Evolutionary conservation across 2,113 vertebrate genomes (phyloP).

Genomic region (Megaleporinus macrocephalus): DNA sequence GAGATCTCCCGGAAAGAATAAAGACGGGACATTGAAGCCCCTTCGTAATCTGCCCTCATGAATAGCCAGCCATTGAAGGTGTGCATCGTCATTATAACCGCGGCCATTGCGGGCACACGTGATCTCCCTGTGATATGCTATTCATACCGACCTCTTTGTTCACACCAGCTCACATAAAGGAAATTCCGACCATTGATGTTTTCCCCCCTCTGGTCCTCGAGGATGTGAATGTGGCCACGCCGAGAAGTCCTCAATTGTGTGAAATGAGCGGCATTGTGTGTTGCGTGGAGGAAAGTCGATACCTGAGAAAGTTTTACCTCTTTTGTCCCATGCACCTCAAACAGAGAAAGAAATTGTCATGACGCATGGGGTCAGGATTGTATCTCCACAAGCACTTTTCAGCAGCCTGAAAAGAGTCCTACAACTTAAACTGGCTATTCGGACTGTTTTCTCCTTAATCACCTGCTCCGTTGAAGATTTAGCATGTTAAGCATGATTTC

Average conservation of each 20-base stretch:
- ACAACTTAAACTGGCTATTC: not conserved
- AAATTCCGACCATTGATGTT: constrained; percentile 52
- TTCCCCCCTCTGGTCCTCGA: constrained; percentile 35
- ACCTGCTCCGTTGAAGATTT: constrained; percentile 1
- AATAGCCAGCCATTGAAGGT: not conserved
- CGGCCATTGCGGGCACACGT: constrained; percentile 11
- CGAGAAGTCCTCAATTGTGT: constrained; percentile 44
- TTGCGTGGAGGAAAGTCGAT: constrained; percentile 46
- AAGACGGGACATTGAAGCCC: not conserved
- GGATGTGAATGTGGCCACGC: constrained; percentile 18
- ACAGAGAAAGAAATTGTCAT: constrained; percentile 29
- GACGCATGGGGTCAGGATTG: constrained; percentile 39
- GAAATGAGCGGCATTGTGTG: constrained; percentile 52
- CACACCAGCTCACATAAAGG: constrained; percentile 47
- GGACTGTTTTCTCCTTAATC: constrained; percentile 24
- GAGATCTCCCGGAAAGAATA: not conserved
- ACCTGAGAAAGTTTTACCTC: constrained; percentile 52
- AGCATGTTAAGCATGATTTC: not conserved
- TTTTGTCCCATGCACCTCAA: constrained; percentile 41
- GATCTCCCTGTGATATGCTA: constrained; percentile 37
- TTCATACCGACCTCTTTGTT: constrained; percentile 51
- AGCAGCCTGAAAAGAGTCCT: constrained; percentile 42
- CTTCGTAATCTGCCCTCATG: not conserved
- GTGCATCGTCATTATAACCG: constrained; percentile 27
- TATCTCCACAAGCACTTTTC: constrained; percentile 30